Evolutionary conservation across 2,888 invertebrate genomes (phyloP).

Genomic region (Hydroisotoma schaefferi): DNA sequence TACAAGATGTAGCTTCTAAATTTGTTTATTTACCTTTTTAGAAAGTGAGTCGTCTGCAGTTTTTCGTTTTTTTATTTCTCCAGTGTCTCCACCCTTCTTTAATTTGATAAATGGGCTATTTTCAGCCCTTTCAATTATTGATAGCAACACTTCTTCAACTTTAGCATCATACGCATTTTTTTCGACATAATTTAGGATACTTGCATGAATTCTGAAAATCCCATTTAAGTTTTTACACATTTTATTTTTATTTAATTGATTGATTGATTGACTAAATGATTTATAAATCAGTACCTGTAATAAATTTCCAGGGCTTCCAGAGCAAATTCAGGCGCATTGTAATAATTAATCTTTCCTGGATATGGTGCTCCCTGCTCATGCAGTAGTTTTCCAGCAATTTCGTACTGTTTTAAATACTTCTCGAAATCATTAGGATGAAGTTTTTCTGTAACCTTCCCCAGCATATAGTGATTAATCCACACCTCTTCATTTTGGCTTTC

Average conservation of each 20-base stretch:
- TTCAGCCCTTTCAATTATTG: conserved; percentile 51
- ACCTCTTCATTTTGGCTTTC: conserved; percentile 67
- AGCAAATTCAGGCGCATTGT: conserved; percentile 73
- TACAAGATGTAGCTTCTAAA: not conserved
- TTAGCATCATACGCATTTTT: conserved; percentile 58
- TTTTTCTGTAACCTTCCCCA: conserved; percentile 93
- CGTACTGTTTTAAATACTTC: conserved; percentile 73
- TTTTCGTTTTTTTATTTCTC: conserved; percentile 28
- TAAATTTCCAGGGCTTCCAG: conserved; percentile 78
- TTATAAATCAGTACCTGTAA: conserved; percentile 38
- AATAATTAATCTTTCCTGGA: conserved; percentile 80
- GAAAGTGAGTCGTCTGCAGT: conserved; percentile 22
- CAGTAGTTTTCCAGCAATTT: conserved; percentile 69
- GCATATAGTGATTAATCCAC: conserved; percentile 91
- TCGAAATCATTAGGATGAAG: conserved; percentile 65
- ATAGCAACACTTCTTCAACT: conserved; percentile 49
- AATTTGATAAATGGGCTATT: conserved; percentile 42
- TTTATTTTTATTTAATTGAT: conserved; percentile 2
- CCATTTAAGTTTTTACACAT: conserved; percentile 17
- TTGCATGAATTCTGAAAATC: conserved; percentile 70
- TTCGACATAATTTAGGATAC: conserved; percentile 81
- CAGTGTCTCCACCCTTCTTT: conserved; percentile 29
- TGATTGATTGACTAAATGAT: not conserved
- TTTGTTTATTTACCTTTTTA: conserved; percentile 26
- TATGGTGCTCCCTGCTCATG: conserved; percentile 77